Evolutionary conservation across 2,113 vertebrate species (phyloP), one percentile per base, ranked within the genome.

Genomic region (Calyptomena viridis): DNA sequence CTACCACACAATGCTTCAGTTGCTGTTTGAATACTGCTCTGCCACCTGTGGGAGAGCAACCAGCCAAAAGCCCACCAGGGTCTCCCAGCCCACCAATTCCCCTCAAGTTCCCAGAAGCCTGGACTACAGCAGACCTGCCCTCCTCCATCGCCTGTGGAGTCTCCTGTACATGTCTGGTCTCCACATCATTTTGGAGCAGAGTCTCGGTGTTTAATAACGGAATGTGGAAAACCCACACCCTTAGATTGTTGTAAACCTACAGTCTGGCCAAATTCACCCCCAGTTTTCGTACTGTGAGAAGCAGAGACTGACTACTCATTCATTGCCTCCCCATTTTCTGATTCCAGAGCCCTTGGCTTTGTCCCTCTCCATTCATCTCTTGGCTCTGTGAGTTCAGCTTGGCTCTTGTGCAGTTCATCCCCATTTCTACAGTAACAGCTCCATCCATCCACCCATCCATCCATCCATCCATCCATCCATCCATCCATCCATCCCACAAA

Each of bases 331-430:
- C 27, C 27, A 7, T 40, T 30, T 50, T 39, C 27, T 68, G 60
- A 50, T 39, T 49, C 72, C 69, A 63, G 78, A 46, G 56, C 3
- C 33, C 44, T 42, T 2, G 2, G 12, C n/a, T 30, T 55, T 50
- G 53, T 37, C 14, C 9, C 7, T 6, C 31, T 67, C 58, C 58
- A 53, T n/a, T 44, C 31, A 9, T 24, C 23, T n/a, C 47, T 31
- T 0, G 0, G 2, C 8, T 9, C 0, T 1, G 24, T 1, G 5
- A 25, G 35, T 74, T 31, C 52, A 47, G 37, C 17, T 31, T 0
- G 4, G 52, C 46, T 73, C 30, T 27, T 19, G 8, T 40, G 59
- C 71, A 7, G 16, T 50, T 76, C 63, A 22, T 30, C 20, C 27
- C 10, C 0, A 3, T 44, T 56, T 42, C 47, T 62, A 25, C 3